Percentiles rank a stretch among this genome's conserved stretches.
Conservation (phyloP, 2,888 invertebrate genomes). For the Troides oblongomaculatus region DNA sequence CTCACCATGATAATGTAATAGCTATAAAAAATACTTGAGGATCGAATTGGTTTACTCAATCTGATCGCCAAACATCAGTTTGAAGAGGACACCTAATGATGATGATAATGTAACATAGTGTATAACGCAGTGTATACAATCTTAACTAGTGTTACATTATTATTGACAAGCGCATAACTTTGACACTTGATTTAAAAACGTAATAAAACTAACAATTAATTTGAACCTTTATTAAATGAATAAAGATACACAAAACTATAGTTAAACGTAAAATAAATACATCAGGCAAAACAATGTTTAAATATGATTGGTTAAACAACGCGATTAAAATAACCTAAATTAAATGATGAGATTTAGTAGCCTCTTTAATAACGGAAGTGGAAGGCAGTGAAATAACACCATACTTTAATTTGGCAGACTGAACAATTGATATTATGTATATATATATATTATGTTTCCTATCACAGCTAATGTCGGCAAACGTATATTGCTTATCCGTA, state of each 20-base stretch:
- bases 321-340: neutral
- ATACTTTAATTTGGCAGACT: slow-evolving; percentile 22
- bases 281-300: neutral
- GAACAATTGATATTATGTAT: neutral
- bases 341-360: slow-evolving; percentile 27
- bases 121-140: too few relatives aligned
- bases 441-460: slow-evolving; percentile 17
- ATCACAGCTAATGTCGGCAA: slow-evolving; percentile 28
- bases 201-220: slow-evolving; percentile 11
- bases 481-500: slow-evolving; percentile 15
- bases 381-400: slow-evolving; percentile 33
- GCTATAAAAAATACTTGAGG: too few relatives aligned
- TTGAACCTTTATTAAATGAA: slow-evolving; percentile 11
- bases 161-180: too few relatives aligned
- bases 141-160: too few relatives aligned
- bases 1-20: too few relatives aligned
- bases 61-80: too few relatives aligned
- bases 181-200: neutral
- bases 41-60: too few relatives aligned
- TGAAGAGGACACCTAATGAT: too few relatives aligned
- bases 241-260: slow-evolving; percentile 14
- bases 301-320: neutral
- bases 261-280: slow-evolving; percentile 19
- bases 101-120: too few relatives aligned
- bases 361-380: slow-evolving; percentile 29